Base-by-base conservation (phyloP, 2,888 invertebrate genomes). In the Neoascia interrupta region DNA sequence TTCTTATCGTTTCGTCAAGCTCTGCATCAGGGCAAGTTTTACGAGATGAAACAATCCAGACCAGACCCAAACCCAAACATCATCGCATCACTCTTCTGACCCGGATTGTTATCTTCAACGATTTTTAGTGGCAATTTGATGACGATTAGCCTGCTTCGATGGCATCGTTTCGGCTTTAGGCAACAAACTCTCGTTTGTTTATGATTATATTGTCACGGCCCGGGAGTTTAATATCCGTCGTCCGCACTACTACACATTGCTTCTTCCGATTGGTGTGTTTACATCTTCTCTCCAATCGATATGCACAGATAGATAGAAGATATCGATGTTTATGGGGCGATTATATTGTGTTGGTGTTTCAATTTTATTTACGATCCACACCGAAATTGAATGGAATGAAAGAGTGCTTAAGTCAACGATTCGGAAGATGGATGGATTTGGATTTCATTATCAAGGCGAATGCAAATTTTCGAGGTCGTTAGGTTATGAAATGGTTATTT, bases 381-480 rank as follows among this genome's bases (percentile, higher is more conserved):
- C 19, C 18, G 23, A 36, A 16, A 21, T 36, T 21, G 23, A 23
- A 34, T 16, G 10, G 19, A 39, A n/a, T 18, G 19, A 18, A 39
- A 19, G 26, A n/a, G 18, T 11, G 49, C 19, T n/a, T n/a, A 2
- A 49, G 43, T 31, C 31, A 34, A 36, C 36, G 43, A 45, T 43
- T 56, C 28, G 8, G 18, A 11, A 43, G 53, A 53, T 45, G 21
- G 45, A 66, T 39, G 45, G 19, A 26, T 37, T 31, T 36, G 11
- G 36, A 47, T 45, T 39, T 13, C 5, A 41, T 54, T 72, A 63
- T 70, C 70, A 61, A 54, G 54, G 47, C 34, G 21, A 63, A 72
- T 72, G 47, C 47, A 47, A 72, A 63, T 63, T 39, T 39, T 23
- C 23, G 19, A 63, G 70, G 63, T 63, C 45, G 31, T 13, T 10